Base-by-base conservation (phyloP, 2,113 vertebrate genomes). In the Notechis scutatus region DNA sequence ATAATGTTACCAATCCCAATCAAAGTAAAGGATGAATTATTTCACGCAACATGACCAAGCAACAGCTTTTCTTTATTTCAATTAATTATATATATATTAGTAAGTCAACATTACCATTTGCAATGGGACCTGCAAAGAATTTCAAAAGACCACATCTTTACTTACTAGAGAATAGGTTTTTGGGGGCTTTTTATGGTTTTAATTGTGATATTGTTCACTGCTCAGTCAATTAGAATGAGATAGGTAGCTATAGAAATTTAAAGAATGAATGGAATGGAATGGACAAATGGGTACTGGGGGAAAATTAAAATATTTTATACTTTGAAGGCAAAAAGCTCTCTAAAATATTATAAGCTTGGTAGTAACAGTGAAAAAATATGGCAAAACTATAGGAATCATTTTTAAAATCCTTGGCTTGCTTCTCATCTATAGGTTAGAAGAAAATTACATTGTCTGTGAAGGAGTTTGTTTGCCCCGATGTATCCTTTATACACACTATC, bases 401-500 rank as follows among this genome's bases (percentile, higher is more conserved):
- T 81, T 81, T 39, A 42, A 18, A 8, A 88, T 64, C 94, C 39
- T 0, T 45, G 54, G 23, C 92, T 95, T 91, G 7, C 89, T 94
- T 95, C 96, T 57, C 92, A 90, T 92, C 0, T 61, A 45, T 94
- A 99, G 99, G 99, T 98, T 99, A 94, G 99, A 99, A 97, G 99
- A 99, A 96, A 99, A 99, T 95, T 99, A 99, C 93, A 99, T 99
- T 4, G 99, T 99, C 29, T 99, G 99, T 97, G 99, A 99, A 97
- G 99, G 99, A 93, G 99, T 99, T 96, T 99, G 99, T 96, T 96
- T 99, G 92, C 99, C 99, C 8, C 97, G 99, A 21, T 99, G 99
- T 91, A 99, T 99, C 95, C 98, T 99, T 91, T 99, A 99, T 85
- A 98, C 99, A 23, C 99, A 99, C 96, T 99, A 99, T 94, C 98